Evolutionary conservation across 2,888 invertebrate species (phyloP).

Genomic region (Drosophila sordidula): DNA sequence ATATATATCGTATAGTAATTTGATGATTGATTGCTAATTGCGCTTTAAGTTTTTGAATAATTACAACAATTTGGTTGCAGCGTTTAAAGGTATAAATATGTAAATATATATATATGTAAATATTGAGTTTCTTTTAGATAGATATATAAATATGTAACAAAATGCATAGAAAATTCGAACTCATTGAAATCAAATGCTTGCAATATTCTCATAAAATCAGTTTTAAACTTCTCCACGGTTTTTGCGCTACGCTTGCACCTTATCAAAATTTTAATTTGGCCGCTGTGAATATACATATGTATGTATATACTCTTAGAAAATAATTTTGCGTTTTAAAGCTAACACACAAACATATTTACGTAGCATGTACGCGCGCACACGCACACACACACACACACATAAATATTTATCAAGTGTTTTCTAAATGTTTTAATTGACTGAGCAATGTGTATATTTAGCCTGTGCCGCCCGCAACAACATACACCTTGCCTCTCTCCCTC

Average conservation of each 20-base stretch:
- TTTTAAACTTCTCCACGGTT: conserved; percentile 34
- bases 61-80: conserved; percentile 58
- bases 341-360: conserved; percentile 3
- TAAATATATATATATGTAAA: conserved; percentile 5
- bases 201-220: conserved; percentile 29
- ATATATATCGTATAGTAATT: conserved; percentile 27
- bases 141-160: conserved; percentile 22
- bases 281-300: conserved; percentile 36
- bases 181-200: conserved; percentile 36
- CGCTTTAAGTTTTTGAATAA: conserved; percentile 40
- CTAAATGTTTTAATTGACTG: conserved; percentile 58
- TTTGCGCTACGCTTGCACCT: conserved; percentile 32
- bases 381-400: not conserved
- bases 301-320: conserved; percentile 34
- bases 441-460: conserved; percentile 51
- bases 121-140: not conserved
- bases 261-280: conserved; percentile 49
- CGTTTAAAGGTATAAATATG: conserved; percentile 13
- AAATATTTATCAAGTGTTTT: conserved; percentile 22
- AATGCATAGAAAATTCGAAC: conserved; percentile 44
- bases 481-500: not conserved
- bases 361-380: conserved; percentile 9
- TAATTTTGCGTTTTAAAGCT: conserved; percentile 39
- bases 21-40: conserved; percentile 71
- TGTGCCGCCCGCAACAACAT: conserved; percentile 12